Conservation (phyloP, 1,140 invertebrate genomes). For the Araneus ventricosus region DNA sequence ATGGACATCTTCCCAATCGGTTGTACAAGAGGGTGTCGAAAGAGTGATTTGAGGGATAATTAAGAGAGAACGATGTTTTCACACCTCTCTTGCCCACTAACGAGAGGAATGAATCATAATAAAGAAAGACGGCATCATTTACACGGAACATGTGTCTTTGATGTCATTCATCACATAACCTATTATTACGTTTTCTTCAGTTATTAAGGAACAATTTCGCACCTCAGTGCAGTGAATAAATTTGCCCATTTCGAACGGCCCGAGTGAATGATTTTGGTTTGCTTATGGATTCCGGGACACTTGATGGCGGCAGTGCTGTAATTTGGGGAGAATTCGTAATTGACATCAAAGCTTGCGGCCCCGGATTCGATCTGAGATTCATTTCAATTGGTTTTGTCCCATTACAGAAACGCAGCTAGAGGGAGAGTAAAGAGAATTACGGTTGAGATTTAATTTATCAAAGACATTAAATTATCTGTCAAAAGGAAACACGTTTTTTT, state of each 20-base stretch:
- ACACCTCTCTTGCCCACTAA: conserved; percentile 60
- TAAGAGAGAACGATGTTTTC: conserved; percentile 64
- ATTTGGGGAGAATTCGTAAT: conserved; percentile 55
- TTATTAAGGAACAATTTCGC: conserved; percentile 73
- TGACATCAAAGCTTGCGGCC: conserved; percentile 54
- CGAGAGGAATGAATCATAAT: conserved; percentile 45
- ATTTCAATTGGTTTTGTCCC: conserved; percentile 3
- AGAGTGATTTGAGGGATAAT: conserved; percentile 70
- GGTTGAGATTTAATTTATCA: background rate
- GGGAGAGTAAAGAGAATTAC: background rate
- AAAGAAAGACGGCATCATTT: conserved; percentile 70
- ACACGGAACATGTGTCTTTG: conserved; percentile 59
- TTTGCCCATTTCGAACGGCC: conserved; percentile 43
- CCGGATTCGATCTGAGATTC: background rate
- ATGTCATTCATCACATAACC: conserved; percentile 74
- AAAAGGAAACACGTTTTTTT: background rate
- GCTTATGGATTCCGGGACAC: conserved; percentile 31
- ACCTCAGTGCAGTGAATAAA: conserved; percentile 70
- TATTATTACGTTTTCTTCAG: conserved; percentile 73
- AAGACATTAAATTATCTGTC: conserved; percentile 11
- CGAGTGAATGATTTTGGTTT: conserved; percentile 62
- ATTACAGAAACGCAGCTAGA: conserved; percentile 7
- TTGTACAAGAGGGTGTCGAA: conserved; percentile 54
- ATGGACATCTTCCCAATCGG: conserved; percentile 43
- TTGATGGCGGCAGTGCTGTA: conserved; percentile 26